A percentile compares a stretch with the other conserved stretches of the same genome.
phyloP scores from a whole-genome alignment of 2,888 invertebrate species.

The Cenopis cana region DNA sequence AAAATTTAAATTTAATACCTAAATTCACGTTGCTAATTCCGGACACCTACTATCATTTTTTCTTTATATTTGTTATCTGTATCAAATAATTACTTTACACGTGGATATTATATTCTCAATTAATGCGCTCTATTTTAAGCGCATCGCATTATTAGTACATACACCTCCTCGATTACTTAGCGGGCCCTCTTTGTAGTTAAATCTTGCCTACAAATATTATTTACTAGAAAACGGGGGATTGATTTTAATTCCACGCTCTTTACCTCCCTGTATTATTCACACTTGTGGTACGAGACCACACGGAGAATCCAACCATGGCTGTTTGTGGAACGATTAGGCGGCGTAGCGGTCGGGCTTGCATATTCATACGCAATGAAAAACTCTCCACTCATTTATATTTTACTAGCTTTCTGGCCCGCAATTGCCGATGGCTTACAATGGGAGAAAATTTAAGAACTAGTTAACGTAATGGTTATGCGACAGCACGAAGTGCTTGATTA shows the following conservation, averaged over 20 bases:
- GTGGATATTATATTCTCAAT: too few species aligned
- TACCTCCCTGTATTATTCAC: constrained; percentile 41
- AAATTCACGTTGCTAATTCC: too few species aligned
- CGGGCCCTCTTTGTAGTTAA: too few species aligned
- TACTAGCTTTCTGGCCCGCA: constrained; percentile 39
- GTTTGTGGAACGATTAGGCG: constrained; percentile 50
- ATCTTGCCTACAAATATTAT: too few species aligned
- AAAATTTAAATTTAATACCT: too few species aligned
- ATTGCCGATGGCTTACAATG: constrained; percentile 31
- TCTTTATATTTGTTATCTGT: too few species aligned
- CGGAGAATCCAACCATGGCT: constrained; percentile 46
- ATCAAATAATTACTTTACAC: too few species aligned
- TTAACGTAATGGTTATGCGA: constrained; percentile 21
- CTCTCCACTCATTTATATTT: constrained; percentile 46
- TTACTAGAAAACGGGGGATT: too few species aligned
- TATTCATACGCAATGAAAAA: constrained; percentile 47
- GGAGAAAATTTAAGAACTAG: constrained; percentile 27
- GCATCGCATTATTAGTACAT: too few species aligned
- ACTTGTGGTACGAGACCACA: constrained; percentile 46
- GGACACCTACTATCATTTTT: too few species aligned
- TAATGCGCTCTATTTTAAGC: too few species aligned
- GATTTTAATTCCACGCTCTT: constrained; percentile 20
- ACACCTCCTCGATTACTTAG: too few species aligned
- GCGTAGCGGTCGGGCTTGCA: constrained; percentile 41
- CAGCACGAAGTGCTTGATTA: constrained; percentile 5